Conservation (phyloP, 2,797 vertebrate genomes). For the Lophius americanus region DNA sequence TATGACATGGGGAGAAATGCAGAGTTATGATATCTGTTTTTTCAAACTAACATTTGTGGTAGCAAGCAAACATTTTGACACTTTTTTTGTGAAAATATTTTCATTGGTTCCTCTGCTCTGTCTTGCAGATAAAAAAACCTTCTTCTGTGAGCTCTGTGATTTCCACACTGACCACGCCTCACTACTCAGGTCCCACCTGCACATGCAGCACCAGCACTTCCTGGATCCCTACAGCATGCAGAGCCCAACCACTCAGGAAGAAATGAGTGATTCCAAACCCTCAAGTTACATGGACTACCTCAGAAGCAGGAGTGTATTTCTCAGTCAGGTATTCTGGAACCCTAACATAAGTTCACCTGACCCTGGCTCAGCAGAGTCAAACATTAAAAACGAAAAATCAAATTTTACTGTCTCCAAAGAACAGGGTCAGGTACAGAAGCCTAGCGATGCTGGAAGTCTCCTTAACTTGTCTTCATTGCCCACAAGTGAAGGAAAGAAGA, state of each 20-base stretch:
- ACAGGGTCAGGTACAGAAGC: slow-evolving; percentile 30
- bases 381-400: slow-evolving; percentile 50
- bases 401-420: slow-evolving; percentile 53
- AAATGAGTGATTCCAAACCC: slow-evolving; percentile 68
- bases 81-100: neutral
- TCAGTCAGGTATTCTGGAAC: slow-evolving; percentile 77
- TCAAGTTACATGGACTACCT: slow-evolving; percentile 81
- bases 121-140: slow-evolving; percentile 85
- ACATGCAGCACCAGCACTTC: slow-evolving; percentile 69
- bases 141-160: slow-evolving; percentile 83
- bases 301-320: slow-evolving; percentile 74
- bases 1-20: no score
- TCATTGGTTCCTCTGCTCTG: slow-evolving; percentile 19
- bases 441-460: slow-evolving; percentile 56
- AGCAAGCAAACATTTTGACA: no score
- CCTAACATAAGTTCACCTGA: slow-evolving; percentile 65
- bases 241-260: slow-evolving; percentile 49
- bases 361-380: slow-evolving; percentile 54
- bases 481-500: slow-evolving; percentile 18
- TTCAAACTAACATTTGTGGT: no score
- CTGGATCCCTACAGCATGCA: slow-evolving; percentile 59
- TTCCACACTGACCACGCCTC: slow-evolving; percentile 80
- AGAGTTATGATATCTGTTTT: no score
- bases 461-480: slow-evolving; percentile 76
- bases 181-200: slow-evolving; percentile 77